Base-by-base conservation (phyloP, 2,888 invertebrate species). In the Parapristionchus giblindavisi region DNA sequence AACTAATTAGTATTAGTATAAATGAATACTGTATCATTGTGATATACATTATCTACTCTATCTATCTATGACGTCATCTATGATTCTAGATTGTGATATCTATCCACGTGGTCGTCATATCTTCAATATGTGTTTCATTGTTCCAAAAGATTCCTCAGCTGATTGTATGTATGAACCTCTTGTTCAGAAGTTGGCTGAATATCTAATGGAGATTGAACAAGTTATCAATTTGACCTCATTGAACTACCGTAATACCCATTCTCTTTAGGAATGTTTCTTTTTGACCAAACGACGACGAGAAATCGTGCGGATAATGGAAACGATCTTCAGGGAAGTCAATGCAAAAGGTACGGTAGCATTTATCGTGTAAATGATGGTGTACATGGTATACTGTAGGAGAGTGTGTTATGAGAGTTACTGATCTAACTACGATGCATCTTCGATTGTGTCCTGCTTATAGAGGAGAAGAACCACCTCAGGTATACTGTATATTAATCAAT, bases 61-160 rank as follows among this genome's bases (percentile, higher is more conserved):
- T 24, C 61, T 36, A 3, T 38, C 36, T 5, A 36, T 38, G 2
- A 54, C 65, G 6, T n/a, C 56, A 14, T 56, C 29, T 21, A n/a
- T n/a, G n/a, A 4, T 6, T 63, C 0, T 27, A 75, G 75, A 78
- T n/a, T 40, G 77, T 29, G 58, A 71, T n/a, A 58, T 65, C 6
- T 85, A 85, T 48, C 58, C 73, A 27, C 80, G 85, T 32, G 77
- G 77, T 32, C 70, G 78, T 14, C 81, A 80, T 71, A 80, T 78
- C 36, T 88, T 87, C 78, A 86, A 88, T 75, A 77, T 87, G 79
- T 85, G 86, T 58, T 88, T 88, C 74, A 83, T 88, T 27, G 83
- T 88, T 14, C 79, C 75, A 21, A 75, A 77, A 65, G 78, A 77
- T n/a, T 77, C 78, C 17, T 75, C 74, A 8, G 77, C 77, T 6